phyloP scores from a whole-genome alignment of 2,797 vertebrate genomes.

The Schizopygopsis pylzovi region DNA sequence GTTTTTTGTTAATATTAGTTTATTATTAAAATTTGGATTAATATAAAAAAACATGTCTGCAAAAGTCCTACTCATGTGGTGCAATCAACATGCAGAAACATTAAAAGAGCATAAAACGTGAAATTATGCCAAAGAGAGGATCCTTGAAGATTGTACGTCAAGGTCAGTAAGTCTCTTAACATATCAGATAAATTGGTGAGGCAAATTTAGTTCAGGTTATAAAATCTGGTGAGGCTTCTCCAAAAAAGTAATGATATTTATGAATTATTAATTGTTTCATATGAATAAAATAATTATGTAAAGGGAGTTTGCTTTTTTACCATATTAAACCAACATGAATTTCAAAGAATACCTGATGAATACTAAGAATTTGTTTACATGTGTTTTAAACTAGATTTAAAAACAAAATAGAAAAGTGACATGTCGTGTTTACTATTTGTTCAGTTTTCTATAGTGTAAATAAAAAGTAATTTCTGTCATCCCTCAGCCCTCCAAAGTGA shows the following conservation, averaged over 20 bases:
- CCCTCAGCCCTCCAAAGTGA: constrained; percentile 90
- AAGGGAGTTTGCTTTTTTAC: too few relatives aligned
- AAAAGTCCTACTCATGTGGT: not conserved
- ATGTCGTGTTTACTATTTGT: not conserved
- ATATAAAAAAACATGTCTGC: too few relatives aligned
- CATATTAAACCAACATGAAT: not conserved
- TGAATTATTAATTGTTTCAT: not conserved
- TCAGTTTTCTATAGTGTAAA: not conserved
- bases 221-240: not conserved
- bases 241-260: not conserved
- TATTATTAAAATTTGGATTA: not conserved
- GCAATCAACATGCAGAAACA: not conserved
- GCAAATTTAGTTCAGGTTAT: not conserved
- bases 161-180: not conserved
- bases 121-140: not conserved
- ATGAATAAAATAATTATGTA: not conserved
- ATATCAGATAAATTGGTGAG: not conserved
- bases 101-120: not conserved
- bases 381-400: not conserved
- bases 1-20: too few relatives aligned
- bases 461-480: not conserved
- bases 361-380: not conserved
- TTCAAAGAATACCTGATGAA: not conserved
- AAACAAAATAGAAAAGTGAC: not conserved
- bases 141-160: not conserved